Base-by-base conservation (phyloP, 2,113 vertebrate species). In the Copsychus sechellarum region DNA sequence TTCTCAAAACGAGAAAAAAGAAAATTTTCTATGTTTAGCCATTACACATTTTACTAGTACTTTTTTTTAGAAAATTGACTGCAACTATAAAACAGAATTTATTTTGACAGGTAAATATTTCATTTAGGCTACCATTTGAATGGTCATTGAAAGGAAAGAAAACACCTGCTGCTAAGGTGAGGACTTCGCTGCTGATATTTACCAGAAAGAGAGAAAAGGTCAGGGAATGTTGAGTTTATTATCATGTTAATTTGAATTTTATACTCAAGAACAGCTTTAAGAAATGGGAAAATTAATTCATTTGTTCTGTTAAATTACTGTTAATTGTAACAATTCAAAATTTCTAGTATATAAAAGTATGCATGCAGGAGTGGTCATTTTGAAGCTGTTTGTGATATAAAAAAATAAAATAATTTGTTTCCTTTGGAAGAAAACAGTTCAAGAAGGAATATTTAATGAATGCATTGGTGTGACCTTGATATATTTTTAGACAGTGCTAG, bases 221-320 rank as follows among this genome's bases (percentile, higher is more conserved):
- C 33, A 85, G 71, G n/a, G 86, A 94, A 40, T n/a, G 7, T 24
- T 80, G n/a, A 54, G 26, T 67, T n/a, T 34, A 34, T 81, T 72
- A 48, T 64, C 11, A 26, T 50, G 8, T 50, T 78, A 66, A 62
- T 92, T 8, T 47, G 13, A 80, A 81, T 50, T 20, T 48, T 78
- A 40, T 66, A 66, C 3, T 48, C 25, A 82, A 71, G 2, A 54
- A 64, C 11, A 74, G 3, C 3, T 81, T 40, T 14, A 25, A 33
- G n/a, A 51, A 81, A 16, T 9, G 4, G 9, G 1, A 14, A 66
- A 78, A 73, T 40, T 29, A 0, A 57, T 62, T 48, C 0, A 2
- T 17, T 77, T 88, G 1, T 65, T 66, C 47, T 74, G 8, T 34
- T 82, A 48, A 33, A 2, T 71, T 72, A 31, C 4, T 11, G 15